Evolutionary conservation across 2,888 invertebrate species (phyloP), one percentile per base, ranked within the genome.

Genomic region (Eudemis profundana): DNA sequence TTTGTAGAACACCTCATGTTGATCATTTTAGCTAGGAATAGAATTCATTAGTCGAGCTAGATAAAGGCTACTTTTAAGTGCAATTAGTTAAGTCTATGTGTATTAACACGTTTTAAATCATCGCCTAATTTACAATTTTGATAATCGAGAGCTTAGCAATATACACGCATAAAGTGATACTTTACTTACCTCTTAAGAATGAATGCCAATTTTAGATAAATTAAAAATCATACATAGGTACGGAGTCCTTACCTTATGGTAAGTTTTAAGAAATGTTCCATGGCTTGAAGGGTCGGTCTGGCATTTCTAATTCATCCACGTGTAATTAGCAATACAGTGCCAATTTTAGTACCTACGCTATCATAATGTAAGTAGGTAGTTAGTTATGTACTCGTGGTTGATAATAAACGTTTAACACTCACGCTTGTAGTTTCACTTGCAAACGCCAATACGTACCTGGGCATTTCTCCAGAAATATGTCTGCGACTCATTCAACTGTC

Each of bases 351-450:
- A 51, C 19, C 19, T 50, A 33, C 33, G 44, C 50, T 51, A 38
- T 44, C 23, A 38, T 51, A 17, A n/a, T 38, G 40, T 57, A 29
- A 44, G 38, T 60, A 63, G 47, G 56, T 56, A 56, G 56, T 17
- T 56, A 56, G 56, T 17, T 5, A 15, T 64, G 60, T 60, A 59
- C 38, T 53, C 21, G 59, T 81, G 81, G 78, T 87, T 87, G 75
- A 83, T 82, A 89, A 87, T 89, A 89, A 90, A 90, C 82, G 78
- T 87, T 87, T 87, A 80, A 85, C 85, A 89, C 84, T 83, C 80
- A 75, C 72, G 76, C 61, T 66, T 68, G 61, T 53, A 66, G 70
- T 74, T 67, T 67, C 51, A 44, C 46, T 42, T 15, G 50, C 57
- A 47, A 19, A 15, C 17, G 36, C 47, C 44, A n/a, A 15, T 29